Conservation (phyloP, 2,113 vertebrate species). For the Sorex fumeus region DNA sequence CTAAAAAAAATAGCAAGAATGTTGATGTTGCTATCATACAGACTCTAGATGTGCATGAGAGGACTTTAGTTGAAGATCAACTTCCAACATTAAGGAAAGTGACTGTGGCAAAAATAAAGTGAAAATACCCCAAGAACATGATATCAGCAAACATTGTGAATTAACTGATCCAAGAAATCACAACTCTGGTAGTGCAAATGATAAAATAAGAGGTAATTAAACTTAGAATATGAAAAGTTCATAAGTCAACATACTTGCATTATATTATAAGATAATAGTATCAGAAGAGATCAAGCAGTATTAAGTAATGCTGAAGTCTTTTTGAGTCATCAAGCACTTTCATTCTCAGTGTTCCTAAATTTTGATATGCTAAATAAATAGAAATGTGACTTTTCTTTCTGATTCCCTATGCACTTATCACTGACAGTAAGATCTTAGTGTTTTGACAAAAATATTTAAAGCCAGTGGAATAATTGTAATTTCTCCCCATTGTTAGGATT, state of each 20-base stretch:
- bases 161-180: neutral
- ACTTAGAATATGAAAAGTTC: neutral
- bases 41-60: neutral
- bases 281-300: neutral
- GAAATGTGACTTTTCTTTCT: neutral
- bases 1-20: neutral
- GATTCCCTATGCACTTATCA: neutral
- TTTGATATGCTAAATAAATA: neutral
- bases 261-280: neutral
- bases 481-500: neutral
- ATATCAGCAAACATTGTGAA: neutral
- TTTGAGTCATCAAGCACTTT: neutral
- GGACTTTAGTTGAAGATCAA: neutral
- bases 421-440: neutral
- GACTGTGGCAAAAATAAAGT: neutral
- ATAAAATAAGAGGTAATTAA: neutral
- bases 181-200: neutral
- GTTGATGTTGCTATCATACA: neutral
- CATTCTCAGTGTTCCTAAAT: neutral
- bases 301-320: neutral
- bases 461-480: neutral
- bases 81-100: neutral
- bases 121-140: neutral
- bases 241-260: neutral
- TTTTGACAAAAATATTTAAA: conserved; percentile 21